phyloP scores from a whole-genome alignment of 2,113 vertebrate species.

The Bufo gargarizans region DNA sequence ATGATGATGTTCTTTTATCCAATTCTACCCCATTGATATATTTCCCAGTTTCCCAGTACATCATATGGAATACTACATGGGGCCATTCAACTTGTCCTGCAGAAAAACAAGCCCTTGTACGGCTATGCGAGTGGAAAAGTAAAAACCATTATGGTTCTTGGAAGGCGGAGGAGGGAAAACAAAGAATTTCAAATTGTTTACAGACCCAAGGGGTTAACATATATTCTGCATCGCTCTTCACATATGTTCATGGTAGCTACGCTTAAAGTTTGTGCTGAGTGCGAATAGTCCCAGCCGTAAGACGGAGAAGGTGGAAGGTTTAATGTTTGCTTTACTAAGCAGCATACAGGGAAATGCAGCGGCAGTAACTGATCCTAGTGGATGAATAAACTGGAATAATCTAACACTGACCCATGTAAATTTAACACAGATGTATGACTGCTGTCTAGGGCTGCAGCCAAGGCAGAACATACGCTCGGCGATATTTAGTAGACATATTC shows the following conservation, averaged over 20 bases:
- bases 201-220: too few relatives aligned
- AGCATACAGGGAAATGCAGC: conserved; percentile 52
- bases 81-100: too few relatives aligned
- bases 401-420: conserved; percentile 50
- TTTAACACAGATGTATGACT: conserved; percentile 50
- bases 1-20: too few relatives aligned
- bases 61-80: too few relatives aligned
- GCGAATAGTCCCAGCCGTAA: conserved; percentile 33
- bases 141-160: too few relatives aligned
- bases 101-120: too few relatives aligned
- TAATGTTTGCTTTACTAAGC: conserved; percentile 61
- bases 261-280: conserved; percentile 45
- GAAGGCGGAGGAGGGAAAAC: too few relatives aligned
- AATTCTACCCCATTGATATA: too few relatives aligned
- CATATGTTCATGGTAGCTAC: neutral
- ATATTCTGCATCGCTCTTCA: neutral
- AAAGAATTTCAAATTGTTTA: too few relatives aligned
- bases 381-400: conserved; percentile 50
- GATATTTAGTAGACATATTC: conserved; percentile 52
- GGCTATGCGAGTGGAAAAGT: too few relatives aligned
- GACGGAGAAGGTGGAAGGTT: conserved; percentile 12
- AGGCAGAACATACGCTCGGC: conserved; percentile 48
- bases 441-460: conserved; percentile 56
- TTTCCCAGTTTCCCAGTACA: too few relatives aligned
- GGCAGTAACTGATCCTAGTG: conserved; percentile 55